Evolutionary conservation across 2,797 vertebrate species (phyloP), one percentile per base, ranked within the genome.

Genomic region (Eurystomus glaucurus): DNA sequence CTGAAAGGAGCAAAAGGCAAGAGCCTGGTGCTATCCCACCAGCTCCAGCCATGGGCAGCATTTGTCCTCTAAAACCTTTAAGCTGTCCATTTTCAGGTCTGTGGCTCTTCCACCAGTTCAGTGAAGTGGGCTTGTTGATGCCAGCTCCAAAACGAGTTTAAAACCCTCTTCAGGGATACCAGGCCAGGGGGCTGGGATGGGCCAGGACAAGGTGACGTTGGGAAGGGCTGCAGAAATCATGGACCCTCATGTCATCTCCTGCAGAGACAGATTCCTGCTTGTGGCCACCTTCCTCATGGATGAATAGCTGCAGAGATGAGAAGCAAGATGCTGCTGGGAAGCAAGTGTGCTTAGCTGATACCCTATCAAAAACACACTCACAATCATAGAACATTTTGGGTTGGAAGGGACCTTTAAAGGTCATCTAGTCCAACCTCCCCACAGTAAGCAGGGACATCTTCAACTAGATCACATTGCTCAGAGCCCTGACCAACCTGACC

Each of bases 211-310:
- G 31, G 33, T 17, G 35, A 2, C 4, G 1, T 2, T 2, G 10
- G 57, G 45, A 35, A 31, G 31, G 10, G 25, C 45, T 60, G 39
- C 0, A 0, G 19, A 14, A 3, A 6, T 21, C 12, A 4, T 4
- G 0, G 50, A 54, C 7, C 10, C 26, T 35, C 2, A 0, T 28
- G 35, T 10, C 45, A 13, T 26, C 82, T 92, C n/a, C 65, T 4
- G 0, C 18, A 12, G 74, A 18, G 46, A 37, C 35, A 64, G 43
- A 26, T 29, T 45, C 26, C 48, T 13, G 21, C 48, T 68, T 39
- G 37, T 0, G 0, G 35, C 16, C 23, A 5, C 57, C 50, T n/a
- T 50, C 18, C 13, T 18, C 57, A 11, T 16, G 10, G 43, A 66
- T 62, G 45, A 48, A 3, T 0, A 58, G 43, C 78, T n/a, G 39